Evolutionary conservation across 37 sponge, comb jelly and placozoan species (phyloP), one percentile per base, ranked within the genome.

Genomic region (Eunapius fragilis): DNA sequence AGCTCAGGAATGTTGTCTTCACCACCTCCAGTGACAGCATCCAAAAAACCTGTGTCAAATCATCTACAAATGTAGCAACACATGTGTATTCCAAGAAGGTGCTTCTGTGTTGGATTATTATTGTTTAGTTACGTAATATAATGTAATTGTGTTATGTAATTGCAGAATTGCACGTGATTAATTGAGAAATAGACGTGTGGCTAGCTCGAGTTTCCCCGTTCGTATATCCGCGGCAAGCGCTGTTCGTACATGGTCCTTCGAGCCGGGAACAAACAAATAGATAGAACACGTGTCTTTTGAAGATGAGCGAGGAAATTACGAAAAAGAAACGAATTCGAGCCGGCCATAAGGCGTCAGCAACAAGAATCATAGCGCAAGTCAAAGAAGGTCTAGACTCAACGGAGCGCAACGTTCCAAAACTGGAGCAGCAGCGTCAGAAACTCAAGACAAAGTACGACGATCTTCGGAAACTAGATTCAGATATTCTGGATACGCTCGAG

Each of bases 231-330:
- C 27, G 27, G 27, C 25, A 28, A 27, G 27, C 27, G 25, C 27
- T 75, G 27, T 41, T 36, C 23, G 41, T 41, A 78, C 82, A 81
- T 81, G 82, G 82, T 81, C 82, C 82, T 81, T 81, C 82, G 82
- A 81, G 71, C 70, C 82, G 70, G 31, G 70, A 6, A n/a, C n/a
- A n/a, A 41, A 41, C 6, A 6, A 6, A 41, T 9, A 3, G 3
- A 41, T 9, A 41, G 41, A 41, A 6, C 3, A 41, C 6, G 41
- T 41, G 41, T 6, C 3, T 41, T 41, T 41, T 3, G 6, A 6
- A 3, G 6, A 41, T 41, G 41, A 41, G 41, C 41, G 41, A 6
- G 41, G 41, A 41, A 6, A 41, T 70, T 19, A 24, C 82, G 2
- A 68, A 69, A 31, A 70, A 81, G 71, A 81, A 81, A 37, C 70